Evolutionary conservation across 2,888 invertebrate species (phyloP), one percentile per base, ranked within the genome.

Genomic region (Cantharis lateralis): DNA sequence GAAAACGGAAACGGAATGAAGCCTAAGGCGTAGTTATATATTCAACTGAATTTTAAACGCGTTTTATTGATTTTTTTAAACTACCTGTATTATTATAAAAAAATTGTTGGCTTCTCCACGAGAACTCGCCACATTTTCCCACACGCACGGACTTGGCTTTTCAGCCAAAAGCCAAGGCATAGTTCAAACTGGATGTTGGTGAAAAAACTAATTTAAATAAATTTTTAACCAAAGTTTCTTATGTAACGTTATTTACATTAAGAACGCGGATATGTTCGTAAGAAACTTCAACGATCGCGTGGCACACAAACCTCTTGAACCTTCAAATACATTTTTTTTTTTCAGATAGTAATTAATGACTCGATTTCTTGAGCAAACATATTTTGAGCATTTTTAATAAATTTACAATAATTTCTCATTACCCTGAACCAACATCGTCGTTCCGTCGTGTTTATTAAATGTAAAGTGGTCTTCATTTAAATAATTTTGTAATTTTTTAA

Each of bases 1-100:
- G 86, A 86, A 87, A 88, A 85, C 88, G 88, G 88, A 88, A 88
- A 87, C 87, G 85, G 86, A 86, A 87, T 85, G 83, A 82, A 81
- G 85, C 87, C 86, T 82, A 84, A 86, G 87, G 87, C 87, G 86
- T 84, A 86, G 85, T 83, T 82, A 85, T 87, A 86, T 85, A 85
- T 83, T 86, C 85, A 81, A 81, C 81, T 82, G 83, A 82, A 85
- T 66, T 66, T 66, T 66, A 24, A 20, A 66, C 64, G 32, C 69
- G 16, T 32, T 26, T 69, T 69, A 69, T 69, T 69, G 64, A 66
- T 66, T 66, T 66, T 66, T 48, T 66, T 66, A 24, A 66, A 66
- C 64, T 66, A 24, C 64, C 64, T 66, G 64, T 66, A 20, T 66
- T 48, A 48, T 48, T 66, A 66, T 13, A 66, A 20, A 66, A n/a